These are phyloP conservation scores for Eudyptes chrysolophus DNA, from an alignment of 2,113 vertebrate genomes.

Conservation along the genomic window DNA sequence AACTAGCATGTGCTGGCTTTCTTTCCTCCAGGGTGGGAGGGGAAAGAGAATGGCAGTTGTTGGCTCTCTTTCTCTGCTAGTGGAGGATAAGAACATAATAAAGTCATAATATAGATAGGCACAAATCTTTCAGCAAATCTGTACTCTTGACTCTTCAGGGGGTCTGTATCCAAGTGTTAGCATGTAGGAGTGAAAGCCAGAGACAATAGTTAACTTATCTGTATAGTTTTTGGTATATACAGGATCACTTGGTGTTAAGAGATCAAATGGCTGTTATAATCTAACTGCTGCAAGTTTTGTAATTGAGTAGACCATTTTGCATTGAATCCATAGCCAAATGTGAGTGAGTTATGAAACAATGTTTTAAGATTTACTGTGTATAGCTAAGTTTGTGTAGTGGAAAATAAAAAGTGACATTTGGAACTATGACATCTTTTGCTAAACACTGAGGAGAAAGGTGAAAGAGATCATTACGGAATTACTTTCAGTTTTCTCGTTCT, in stretches of 20 bases:
- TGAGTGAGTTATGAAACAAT: neutral
- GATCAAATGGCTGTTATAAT: neutral
- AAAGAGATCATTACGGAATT: neutral
- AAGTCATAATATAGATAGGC: neutral
- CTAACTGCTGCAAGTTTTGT: neutral
- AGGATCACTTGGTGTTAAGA: neutral
- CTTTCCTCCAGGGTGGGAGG: neutral
- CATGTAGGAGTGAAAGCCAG: neutral
- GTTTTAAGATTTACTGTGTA: neutral
- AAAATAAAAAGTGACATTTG: neutral
- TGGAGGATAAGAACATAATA: neutral
- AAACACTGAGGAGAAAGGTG: neutral
- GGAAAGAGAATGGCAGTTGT: neutral
- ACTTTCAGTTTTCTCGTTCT: neutral
- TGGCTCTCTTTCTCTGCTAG: neutral
- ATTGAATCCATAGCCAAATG: neutral
- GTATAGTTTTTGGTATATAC: neutral
- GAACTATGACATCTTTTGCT: neutral
- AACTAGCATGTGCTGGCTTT: neutral
- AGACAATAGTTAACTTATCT: neutral
- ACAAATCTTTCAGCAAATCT: neutral
- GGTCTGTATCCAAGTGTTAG: neutral
- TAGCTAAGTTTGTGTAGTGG: neutral
- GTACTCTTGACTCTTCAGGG: neutral
- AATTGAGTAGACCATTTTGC: neutral